phyloP scores from a whole-genome alignment of 2,797 vertebrate genomes.

The Lutra lutra region DNA sequence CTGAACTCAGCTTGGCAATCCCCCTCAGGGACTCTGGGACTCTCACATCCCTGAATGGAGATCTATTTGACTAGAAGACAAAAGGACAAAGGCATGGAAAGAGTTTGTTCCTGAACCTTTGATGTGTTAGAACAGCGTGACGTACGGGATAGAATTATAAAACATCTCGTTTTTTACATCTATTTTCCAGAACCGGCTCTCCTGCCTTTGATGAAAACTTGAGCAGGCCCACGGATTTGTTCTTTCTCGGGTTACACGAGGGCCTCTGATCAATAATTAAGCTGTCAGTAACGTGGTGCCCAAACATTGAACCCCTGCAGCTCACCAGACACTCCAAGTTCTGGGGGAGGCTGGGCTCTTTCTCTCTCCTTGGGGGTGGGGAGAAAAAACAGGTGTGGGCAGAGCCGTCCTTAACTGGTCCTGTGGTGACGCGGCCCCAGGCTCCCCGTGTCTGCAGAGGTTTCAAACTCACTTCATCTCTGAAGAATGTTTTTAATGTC shows the following conservation, averaged over 20 bases:
- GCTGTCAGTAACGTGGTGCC: background rate
- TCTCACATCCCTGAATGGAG: background rate
- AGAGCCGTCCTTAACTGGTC: background rate
- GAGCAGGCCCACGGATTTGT: background rate
- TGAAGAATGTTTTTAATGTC: background rate
- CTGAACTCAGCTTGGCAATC: background rate
- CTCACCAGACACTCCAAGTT: background rate
- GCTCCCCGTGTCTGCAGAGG: background rate
- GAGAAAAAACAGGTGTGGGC: background rate
- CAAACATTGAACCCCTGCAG: fast-evolving
- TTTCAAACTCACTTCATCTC: background rate
- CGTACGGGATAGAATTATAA: background rate
- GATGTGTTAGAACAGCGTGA: background rate
- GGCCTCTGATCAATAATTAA: conserved; percentile 18
- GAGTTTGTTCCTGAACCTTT: background rate
- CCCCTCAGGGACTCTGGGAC: background rate
- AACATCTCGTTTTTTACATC: background rate
- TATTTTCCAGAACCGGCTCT: background rate
- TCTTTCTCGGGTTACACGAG: background rate
- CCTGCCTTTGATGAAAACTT: conserved; percentile 31
- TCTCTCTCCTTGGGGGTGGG: background rate
- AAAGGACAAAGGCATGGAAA: background rate
- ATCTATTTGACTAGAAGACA: background rate
- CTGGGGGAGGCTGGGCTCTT: background rate
- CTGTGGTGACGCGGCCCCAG: background rate